Evolutionary conservation across 2,888 invertebrate species (phyloP).

Genomic region (Chymomyza amoena): DNA sequence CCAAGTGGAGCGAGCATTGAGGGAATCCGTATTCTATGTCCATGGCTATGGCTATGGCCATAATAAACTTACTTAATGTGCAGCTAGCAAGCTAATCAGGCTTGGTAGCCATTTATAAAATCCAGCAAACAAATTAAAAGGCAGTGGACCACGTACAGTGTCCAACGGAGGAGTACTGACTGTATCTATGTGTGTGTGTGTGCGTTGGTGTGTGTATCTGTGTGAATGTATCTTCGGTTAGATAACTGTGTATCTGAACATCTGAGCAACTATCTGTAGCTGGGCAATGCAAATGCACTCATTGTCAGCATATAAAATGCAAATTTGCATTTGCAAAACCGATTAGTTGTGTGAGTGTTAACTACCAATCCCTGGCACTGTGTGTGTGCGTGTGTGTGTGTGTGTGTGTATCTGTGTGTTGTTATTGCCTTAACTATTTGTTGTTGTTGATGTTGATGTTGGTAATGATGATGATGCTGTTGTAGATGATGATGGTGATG

Average conservation of each 20-base stretch:
- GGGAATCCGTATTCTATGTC: background rate
- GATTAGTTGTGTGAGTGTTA: conserved; percentile 46
- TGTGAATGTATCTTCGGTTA: conserved; percentile 1
- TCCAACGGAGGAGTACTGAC: background rate
- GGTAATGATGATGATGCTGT: background rate
- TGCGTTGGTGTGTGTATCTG: conserved; percentile 12
- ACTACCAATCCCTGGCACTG: background rate
- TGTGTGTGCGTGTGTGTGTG: background rate
- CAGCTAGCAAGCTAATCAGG: conserved; percentile 56
- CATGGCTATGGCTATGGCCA: conserved; percentile 26
- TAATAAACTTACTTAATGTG: conserved; percentile 57
- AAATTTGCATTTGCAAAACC: conserved; percentile 62
- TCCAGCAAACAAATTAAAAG: conserved; percentile 48
- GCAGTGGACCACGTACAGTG: background rate
- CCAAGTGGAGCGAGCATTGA: conserved; percentile 21
- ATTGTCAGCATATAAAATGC: conserved; percentile 56
- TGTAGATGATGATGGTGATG: background rate
- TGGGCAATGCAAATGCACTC: conserved; percentile 27
- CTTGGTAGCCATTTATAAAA: conserved; percentile 56
- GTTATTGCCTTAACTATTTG: background rate
- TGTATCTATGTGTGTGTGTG: background rate
- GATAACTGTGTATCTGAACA: conserved; percentile 4
- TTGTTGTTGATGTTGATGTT: background rate
- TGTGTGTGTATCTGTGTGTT: conserved; percentile 4
- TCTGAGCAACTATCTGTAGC: conserved; percentile 9